A percentile compares a stretch with the other conserved stretches of the same genome.
phyloP scores from a whole-genome alignment of 2,113 vertebrate species.

The Otus sunia region DNA sequence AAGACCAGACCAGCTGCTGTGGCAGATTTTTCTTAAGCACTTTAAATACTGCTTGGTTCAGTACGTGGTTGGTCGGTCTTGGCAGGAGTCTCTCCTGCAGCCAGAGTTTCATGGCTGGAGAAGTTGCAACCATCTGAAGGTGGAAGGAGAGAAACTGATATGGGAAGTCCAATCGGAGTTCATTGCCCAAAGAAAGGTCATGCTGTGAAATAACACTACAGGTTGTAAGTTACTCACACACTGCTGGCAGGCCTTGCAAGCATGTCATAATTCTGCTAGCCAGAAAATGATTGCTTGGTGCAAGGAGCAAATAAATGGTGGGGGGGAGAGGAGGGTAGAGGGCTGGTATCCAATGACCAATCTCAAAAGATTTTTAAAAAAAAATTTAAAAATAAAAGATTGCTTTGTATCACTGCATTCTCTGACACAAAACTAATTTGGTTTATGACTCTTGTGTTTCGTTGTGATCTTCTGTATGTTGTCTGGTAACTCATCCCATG shows the following conservation, averaged over 20 bases:
- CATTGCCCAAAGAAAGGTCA: not conserved
- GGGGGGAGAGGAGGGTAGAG: fast-evolving
- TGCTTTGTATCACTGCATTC: not conserved
- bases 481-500: not conserved
- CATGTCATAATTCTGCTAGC: not conserved
- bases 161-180: not conserved
- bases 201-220: not conserved
- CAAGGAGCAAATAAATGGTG: not conserved
- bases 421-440: not conserved
- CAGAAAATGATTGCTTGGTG: not conserved
- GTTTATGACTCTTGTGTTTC: not conserved
- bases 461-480: not conserved
- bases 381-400: not conserved
- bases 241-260: not conserved
- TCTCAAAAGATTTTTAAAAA: not conserved
- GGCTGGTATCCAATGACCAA: not conserved
- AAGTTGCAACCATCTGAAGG: not conserved
- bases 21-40: not conserved
- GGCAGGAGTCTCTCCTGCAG: not conserved
- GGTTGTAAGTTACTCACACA: not conserved
- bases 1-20: not conserved
- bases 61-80: not conserved
- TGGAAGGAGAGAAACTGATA: not conserved
- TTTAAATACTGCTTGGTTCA: not conserved
- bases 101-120: not conserved